A percentile compares a stretch with the other conserved stretches of the same genome.
Conservation (phyloP, 2,113 vertebrate genomes). For the Pangasianodon hypophthalmus region DNA sequence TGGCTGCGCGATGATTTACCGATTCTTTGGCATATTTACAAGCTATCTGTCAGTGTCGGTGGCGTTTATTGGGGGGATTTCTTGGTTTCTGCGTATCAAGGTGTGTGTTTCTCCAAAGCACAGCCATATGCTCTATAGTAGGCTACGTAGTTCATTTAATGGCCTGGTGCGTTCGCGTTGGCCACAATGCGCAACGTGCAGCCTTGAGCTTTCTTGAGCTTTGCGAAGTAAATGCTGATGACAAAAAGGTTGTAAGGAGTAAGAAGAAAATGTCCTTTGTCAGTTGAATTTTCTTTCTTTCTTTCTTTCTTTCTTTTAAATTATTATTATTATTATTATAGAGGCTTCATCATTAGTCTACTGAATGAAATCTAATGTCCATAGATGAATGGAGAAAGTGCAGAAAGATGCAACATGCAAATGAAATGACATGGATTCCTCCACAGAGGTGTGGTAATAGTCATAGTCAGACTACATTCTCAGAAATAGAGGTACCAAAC, state of each 20-base stretch:
- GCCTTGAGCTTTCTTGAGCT: slow-evolving; percentile 8
- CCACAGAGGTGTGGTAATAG: not conserved
- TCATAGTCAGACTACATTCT: not conserved
- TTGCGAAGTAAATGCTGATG: not conserved
- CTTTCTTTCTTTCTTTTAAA: too few species aligned
- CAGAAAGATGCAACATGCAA: not conserved
- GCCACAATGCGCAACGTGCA: slow-evolving; percentile 14
- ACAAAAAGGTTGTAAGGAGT: not conserved
- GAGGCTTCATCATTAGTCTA: not conserved
- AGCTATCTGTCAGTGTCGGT: slow-evolving; percentile 36
- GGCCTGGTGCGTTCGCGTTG: not conserved
- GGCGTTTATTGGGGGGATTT: not conserved
- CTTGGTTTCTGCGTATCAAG: slow-evolving; percentile 62
- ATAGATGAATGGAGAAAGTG: not conserved
- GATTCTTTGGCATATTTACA: slow-evolving; percentile 24
- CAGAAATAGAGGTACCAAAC: not conserved
- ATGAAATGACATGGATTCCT: slow-evolving; percentile 13
- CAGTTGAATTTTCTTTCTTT: not conserved
- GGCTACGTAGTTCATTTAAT: slow-evolving; percentile 25
- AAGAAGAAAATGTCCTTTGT: not conserved
- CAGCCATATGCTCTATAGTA: slow-evolving; percentile 10
- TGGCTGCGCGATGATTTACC: slow-evolving; percentile 17
- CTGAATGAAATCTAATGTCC: not conserved
- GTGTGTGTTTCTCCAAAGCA: slow-evolving; percentile 61
- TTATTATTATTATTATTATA: not conserved